Conservation (phyloP, 2,113 vertebrate genomes). For the Irena cyanogastra region DNA sequence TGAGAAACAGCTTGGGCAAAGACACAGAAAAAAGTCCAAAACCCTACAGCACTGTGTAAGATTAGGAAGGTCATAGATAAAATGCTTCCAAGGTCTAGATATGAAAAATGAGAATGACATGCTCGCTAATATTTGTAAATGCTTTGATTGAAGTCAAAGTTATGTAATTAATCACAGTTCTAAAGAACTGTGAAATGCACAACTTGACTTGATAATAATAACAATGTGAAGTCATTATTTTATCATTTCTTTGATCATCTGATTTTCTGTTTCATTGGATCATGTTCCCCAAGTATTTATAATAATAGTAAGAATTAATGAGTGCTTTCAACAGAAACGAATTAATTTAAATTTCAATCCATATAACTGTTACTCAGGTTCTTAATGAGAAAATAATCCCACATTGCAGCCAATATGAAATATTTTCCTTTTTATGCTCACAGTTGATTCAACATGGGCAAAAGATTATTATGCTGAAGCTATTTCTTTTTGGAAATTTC, state of each 20-base stretch:
- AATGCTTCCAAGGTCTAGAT: neutral
- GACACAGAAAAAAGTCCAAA: neutral
- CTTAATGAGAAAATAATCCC: neutral
- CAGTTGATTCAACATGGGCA: neutral
- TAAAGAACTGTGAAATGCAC: neutral
- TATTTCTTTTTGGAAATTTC: neutral
- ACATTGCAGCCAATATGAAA: neutral
- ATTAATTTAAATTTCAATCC: neutral
- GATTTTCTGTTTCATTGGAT: slow-evolving; percentile 1
- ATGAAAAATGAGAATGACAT: neutral
- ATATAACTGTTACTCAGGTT: neutral
- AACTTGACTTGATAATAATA: neutral
- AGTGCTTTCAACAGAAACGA: neutral
- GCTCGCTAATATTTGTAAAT: neutral
- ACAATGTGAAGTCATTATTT: neutral
- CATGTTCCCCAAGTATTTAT: neutral
- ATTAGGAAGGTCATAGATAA: neutral
- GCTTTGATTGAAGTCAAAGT: neutral
- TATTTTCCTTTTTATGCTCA: neutral
- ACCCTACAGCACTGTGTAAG: neutral
- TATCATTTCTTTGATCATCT: neutral
- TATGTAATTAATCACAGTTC: neutral
- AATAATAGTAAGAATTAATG: neutral
- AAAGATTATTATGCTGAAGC: neutral
- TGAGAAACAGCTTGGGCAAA: neutral